Evolutionary conservation across 30 jellyfish, hydroid and myxozoan species (phyloP).

Genomic region (Haliclystus octoradiatus): DNA sequence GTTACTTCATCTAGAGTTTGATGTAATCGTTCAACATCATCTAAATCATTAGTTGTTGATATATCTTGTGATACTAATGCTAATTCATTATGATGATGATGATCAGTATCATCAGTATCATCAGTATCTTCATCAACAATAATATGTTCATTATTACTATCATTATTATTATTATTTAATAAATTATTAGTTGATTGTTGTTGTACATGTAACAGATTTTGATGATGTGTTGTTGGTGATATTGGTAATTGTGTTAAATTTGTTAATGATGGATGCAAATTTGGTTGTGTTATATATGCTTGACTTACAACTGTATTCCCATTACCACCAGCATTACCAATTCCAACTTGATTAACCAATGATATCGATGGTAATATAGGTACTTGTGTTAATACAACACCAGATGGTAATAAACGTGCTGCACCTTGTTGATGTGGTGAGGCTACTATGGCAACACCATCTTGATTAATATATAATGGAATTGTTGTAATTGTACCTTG

Average conservation of each 20-base stretch:
- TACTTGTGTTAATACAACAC: slow-evolving; percentile 71
- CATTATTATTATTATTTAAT: neutral
- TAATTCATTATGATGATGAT: neutral
- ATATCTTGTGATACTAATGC: neutral
- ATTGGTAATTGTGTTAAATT: neutral
- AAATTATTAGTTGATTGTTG: neutral
- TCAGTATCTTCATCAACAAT: neutral
- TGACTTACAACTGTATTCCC: neutral
- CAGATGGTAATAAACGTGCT: slow-evolving; percentile 12
- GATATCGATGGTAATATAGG: slow-evolving; percentile 82
- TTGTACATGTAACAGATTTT: too few relatives aligned
- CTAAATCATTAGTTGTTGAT: neutral
- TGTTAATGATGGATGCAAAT: neutral
- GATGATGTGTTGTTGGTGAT: neutral
- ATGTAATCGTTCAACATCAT: neutral
- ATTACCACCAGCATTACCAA: neutral
- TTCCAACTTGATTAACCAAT: slow-evolving; percentile 47
- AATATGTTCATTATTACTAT: too few relatives aligned
- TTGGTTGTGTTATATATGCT: neutral
- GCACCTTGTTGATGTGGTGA: slow-evolving; percentile 27
- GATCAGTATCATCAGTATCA: neutral
- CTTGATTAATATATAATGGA: slow-evolving; percentile 87
- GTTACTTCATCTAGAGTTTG: neutral
- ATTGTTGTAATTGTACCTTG: slow-evolving; percentile 57
- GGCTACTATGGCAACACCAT: slow-evolving; percentile 70